A percentile compares a stretch with the other conserved stretches of the same genome.
Conservation (phyloP, 2,113 vertebrate genomes). For the Propithecus coquereli region DNA sequence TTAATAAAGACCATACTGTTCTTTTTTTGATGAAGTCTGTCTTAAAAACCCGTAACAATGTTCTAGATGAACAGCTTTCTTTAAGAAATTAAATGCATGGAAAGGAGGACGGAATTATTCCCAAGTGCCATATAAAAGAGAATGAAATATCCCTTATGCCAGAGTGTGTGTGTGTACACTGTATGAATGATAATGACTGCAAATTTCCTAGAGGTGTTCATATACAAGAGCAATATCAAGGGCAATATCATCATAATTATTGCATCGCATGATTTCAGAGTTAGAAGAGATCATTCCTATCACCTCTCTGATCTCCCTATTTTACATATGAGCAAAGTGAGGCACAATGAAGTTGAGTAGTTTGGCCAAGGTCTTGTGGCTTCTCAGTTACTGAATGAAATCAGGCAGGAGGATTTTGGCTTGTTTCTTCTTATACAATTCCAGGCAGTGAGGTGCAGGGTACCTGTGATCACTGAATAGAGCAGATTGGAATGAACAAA, state of each 20-base stretch:
- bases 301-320: neutral
- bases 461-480: neutral
- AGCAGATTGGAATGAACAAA: neutral
- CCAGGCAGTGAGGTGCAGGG: neutral
- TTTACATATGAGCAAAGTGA: neutral
- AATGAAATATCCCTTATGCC: neutral
- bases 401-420: neutral
- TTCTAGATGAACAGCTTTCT: slow-evolving; percentile 32
- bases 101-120: slow-evolving; percentile 53
- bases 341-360: neutral
- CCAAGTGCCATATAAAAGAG: slow-evolving; percentile 27
- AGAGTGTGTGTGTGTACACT: neutral
- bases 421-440: neutral
- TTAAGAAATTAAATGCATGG: slow-evolving; percentile 36
- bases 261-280: neutral
- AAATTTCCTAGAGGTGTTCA: neutral
- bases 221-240: neutral
- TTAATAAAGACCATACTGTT: neutral
- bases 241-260: neutral
- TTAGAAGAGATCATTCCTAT: neutral
- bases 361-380: neutral
- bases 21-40: neutral
- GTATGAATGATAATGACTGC: neutral
- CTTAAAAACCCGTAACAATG: slow-evolving; percentile 10
- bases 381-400: slow-evolving; percentile 1